Base-by-base conservation (phyloP, 2,888 invertebrate species). In the Oligia fasciuncula region DNA sequence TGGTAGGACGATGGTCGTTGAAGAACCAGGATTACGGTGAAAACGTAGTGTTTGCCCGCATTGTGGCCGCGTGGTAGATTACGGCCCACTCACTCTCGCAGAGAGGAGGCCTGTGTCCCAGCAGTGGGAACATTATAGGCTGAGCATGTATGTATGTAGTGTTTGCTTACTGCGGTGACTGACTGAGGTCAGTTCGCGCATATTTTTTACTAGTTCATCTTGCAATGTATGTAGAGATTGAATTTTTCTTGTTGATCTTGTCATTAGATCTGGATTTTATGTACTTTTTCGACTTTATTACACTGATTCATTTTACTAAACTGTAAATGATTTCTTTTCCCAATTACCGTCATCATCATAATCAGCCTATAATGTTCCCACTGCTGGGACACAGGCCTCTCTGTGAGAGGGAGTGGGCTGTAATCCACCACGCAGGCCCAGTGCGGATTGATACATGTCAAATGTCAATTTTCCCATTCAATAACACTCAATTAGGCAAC, bases 41-140 rank as follows among this genome's bases (percentile, higher is more conserved):
- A 85, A 80, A 78, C 35, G 23, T 66, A 19, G 66, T 81, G 68
- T 88, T 87, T 23, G 49, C 4, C 46, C 46, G 11, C 46, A 46
- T 9, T 46, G 46, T 1, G 46, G 11, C 11, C 46, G 46, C 46
- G 11, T 46, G 46, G 46, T 46, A 1, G 46, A 46, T 46, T 46
- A 46, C 9, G 46, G 46, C 46, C 46, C 11, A 46, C 46, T 46
- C 46, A 11, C 2, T 46, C 2, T 46, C 46, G 9, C 46, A 46
- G 46, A 46, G 11, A 46, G 46, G 11, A 46, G 46, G 2, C 46
- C 46, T 11, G 46, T 46, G 46, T 11, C 46, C 46, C 46, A 46
- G 2, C 46, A 46, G 11, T 46, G 46, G 11, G 46, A 46, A 0
- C 0, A 46, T 46, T 46, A 11, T 46, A 46, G 46, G 46, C 11